A percentile compares a stretch with the other conserved stretches of the same genome.
These are phyloP conservation scores for Bombus haemorrhoidalis DNA, from an alignment of 1,140 invertebrate species.

Conservation along the genomic window DNA sequence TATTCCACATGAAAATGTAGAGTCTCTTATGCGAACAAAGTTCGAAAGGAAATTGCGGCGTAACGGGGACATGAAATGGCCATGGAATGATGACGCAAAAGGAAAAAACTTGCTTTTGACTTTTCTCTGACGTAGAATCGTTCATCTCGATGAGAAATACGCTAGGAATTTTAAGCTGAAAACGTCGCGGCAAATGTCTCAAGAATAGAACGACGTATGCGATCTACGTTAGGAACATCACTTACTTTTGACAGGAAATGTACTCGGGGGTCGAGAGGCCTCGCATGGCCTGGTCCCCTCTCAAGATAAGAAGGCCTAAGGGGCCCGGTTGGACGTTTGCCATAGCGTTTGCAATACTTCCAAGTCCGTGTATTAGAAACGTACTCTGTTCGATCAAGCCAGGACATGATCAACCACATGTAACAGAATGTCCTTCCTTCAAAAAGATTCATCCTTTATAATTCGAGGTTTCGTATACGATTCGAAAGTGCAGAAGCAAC, in stretches of 20 bases:
- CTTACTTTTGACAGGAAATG: constrained; percentile 57
- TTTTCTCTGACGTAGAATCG: constrained; percentile 11
- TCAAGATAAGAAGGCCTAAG: constrained; percentile 53
- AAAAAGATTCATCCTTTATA: neutral
- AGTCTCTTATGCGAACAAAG: neutral
- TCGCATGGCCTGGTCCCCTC: constrained; percentile 56
- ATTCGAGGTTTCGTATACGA: neutral
- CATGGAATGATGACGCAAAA: neutral
- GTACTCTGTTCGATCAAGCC: constrained; percentile 3
- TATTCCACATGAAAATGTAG: neutral
- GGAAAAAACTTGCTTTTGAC: neutral
- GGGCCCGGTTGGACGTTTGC: constrained; percentile 50
- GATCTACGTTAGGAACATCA: neutral
- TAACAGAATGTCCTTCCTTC: no score
- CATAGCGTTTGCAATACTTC: constrained; percentile 44
- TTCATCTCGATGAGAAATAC: neutral
- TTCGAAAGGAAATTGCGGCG: neutral
- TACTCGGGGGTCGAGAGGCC: constrained; percentile 52
- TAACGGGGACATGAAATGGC: neutral
- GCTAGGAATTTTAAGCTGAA: constrained; percentile 29
- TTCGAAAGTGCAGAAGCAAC: no score
- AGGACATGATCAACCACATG: neutral
- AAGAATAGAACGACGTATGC: neutral
- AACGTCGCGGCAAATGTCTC: neutral
- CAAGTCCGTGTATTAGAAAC: constrained; percentile 45